Percentiles rank a stretch among this genome's conserved stretches.
phyloP scores from a whole-genome alignment of 2,113 vertebrate species.

The Danionella cerebrum region DNA sequence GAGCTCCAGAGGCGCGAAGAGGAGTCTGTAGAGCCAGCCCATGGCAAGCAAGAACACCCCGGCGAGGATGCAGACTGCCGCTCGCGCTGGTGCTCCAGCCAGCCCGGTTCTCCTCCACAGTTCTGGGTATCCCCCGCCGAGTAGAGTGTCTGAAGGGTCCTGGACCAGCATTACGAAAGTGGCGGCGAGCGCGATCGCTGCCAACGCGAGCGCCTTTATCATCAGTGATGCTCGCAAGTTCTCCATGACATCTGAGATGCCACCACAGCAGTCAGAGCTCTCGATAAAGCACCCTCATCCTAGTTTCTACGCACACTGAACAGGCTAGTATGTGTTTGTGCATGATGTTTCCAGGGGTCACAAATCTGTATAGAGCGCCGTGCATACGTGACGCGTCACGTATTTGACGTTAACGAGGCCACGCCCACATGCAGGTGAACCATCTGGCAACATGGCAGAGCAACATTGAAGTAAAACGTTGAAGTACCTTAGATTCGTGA shows the following conservation, averaged over 20 bases:
- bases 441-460: too few species aligned
- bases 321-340: not conserved
- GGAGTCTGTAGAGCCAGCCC: slow-evolving; percentile 52
- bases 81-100: slow-evolving; percentile 24
- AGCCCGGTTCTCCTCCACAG: slow-evolving; percentile 43
- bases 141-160: slow-evolving; percentile 32
- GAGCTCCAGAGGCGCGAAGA: slow-evolving; percentile 60
- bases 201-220: slow-evolving; percentile 27
- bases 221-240: slow-evolving; percentile 27
- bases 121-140: slow-evolving; percentile 16
- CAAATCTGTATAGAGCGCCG: not conserved
- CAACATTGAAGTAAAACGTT: too few species aligned
- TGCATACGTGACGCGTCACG: not conserved
- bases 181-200: slow-evolving; percentile 39
- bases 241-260: slow-evolving; percentile 27
- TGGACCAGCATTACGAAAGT: slow-evolving; percentile 34
- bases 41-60: slow-evolving; percentile 36
- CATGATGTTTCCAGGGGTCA: not conserved
- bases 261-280: not conserved
- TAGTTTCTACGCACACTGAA: not conserved
- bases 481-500: too few species aligned
- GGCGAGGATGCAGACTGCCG: slow-evolving; percentile 35
- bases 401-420: not conserved
- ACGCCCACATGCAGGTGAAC: slow-evolving; percentile 15
- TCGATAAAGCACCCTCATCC: not conserved